Evolutionary conservation across 2,888 invertebrate species (phyloP).

Genomic region (Agrotis clavis): DNA sequence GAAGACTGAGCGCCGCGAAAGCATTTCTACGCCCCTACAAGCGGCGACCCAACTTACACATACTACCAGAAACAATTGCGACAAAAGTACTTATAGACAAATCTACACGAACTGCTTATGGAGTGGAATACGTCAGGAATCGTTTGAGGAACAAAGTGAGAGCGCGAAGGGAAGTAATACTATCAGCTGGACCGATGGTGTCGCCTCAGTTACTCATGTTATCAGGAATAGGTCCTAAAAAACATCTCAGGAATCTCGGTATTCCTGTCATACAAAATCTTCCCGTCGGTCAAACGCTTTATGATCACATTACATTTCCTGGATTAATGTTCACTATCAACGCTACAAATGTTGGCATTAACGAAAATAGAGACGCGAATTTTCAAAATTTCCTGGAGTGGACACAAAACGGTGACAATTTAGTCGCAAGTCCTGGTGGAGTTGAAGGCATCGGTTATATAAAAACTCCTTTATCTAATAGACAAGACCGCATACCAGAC

Average conservation of each 20-base stretch:
- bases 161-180: slow-evolving; percentile 93
- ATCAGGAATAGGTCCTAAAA: slow-evolving; percentile 93
- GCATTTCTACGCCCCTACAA: slow-evolving; percentile 91
- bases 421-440: slow-evolving; percentile 90
- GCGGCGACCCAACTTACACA: slow-evolving; percentile 90
- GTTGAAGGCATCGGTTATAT: slow-evolving; percentile 92
- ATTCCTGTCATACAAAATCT: slow-evolving; percentile 91
- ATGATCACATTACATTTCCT: slow-evolving; percentile 92
- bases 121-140: slow-evolving; percentile 89
- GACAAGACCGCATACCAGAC: slow-evolving; percentile 92
- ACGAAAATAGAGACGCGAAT: slow-evolving; percentile 72
- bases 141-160: slow-evolving; percentile 82
- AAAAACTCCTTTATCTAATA: slow-evolving; percentile 90
- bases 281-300: slow-evolving; percentile 92
- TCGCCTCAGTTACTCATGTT: slow-evolving; percentile 96
- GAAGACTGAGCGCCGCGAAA: slow-evolving; percentile 91
- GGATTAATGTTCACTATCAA: slow-evolving; percentile 93
- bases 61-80: slow-evolving; percentile 89
- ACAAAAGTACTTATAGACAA: slow-evolving; percentile 90
- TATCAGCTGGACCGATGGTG: slow-evolving; percentile 95
- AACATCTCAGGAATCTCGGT: slow-evolving; percentile 89
- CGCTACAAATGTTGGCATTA: slow-evolving; percentile 72
- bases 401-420: slow-evolving; percentile 82
- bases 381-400: slow-evolving; percentile 73
- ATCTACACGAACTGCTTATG: slow-evolving; percentile 86